Percentiles rank a stretch among this genome's conserved stretches.
These are phyloP conservation scores for Glaucidium brasilianum DNA, from an alignment of 2,113 vertebrate genomes.

Conservation along the genomic window DNA sequence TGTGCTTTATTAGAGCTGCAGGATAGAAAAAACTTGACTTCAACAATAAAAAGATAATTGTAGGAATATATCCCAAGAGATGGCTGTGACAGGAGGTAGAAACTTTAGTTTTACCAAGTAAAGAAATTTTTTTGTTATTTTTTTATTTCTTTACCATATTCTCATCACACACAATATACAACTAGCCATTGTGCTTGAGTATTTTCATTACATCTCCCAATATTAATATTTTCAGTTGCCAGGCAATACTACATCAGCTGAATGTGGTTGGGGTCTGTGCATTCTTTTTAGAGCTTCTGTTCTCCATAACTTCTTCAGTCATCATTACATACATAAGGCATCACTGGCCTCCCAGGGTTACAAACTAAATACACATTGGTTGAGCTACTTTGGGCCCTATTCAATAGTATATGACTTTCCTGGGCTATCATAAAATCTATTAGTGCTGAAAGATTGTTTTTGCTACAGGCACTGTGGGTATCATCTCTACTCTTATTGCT, in stretches of 20 bases:
- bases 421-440: neutral
- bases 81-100: neutral
- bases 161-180: neutral
- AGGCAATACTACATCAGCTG: neutral
- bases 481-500: neutral
- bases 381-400: neutral
- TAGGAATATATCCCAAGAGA: neutral
- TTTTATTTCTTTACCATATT: neutral
- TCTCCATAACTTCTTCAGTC: neutral
- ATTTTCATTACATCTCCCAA: neutral
- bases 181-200: neutral
- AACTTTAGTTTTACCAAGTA: neutral
- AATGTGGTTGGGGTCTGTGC: neutral
- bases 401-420: neutral
- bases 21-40: neutral
- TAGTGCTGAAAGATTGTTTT: neutral
- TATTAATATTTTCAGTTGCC: neutral
- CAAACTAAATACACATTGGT: neutral
- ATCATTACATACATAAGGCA: neutral
- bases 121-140: neutral
- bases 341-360: neutral
- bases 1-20: neutral
- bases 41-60: neutral
- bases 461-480: neutral
- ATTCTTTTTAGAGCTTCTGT: neutral